Base-by-base conservation (phyloP, 2,888 invertebrate genomes). In the Notodonta ziczac region DNA sequence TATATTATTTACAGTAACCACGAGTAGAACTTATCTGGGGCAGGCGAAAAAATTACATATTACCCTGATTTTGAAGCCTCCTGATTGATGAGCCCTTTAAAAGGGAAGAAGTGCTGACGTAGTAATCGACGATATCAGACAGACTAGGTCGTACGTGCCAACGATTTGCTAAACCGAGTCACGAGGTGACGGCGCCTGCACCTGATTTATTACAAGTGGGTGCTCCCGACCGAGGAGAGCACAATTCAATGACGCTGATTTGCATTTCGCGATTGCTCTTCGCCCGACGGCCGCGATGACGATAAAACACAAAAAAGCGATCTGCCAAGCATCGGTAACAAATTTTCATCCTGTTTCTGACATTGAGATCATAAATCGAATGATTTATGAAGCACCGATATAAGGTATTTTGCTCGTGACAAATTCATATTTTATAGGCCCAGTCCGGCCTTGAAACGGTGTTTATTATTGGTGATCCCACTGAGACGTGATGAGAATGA, bases 191-290 rank as follows among this genome's bases (percentile, higher is more conserved):
- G 75, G 74, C 84, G 84, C 79, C 85, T 87, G 84, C 83, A 79
- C 76, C 74, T 83, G 83, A 88, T 89, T 86, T 88, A 86, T 86
- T 78, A 79, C 80, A 74, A 77, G 77, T 69, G 67, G 76, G 65
- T 73, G 72, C 70, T 60, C 63, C 69, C 62, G 58, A 55, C 51
- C 51, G 64, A 63, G 71, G 61, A 56, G 68, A 75, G 70, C 67
- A 77, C 72, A 77, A 78, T 84, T 80, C 80, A 81, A 79, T 80
- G 76, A 77, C 71, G 62, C 62, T 74, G 72, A 82, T 84, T 81
- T 82, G 77, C 77, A 83, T 83, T 74, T 71, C 63, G 62, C 70
- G 67, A 69, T 70, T 70, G 63, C 66, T 71, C 69, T 69, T 70
- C 63, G 61, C 58, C 55, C 53, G 51, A 63, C 57, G 52, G 56